phyloP scores from a whole-genome alignment of 2,113 vertebrate species.

The Ammodytes marinus region DNA sequence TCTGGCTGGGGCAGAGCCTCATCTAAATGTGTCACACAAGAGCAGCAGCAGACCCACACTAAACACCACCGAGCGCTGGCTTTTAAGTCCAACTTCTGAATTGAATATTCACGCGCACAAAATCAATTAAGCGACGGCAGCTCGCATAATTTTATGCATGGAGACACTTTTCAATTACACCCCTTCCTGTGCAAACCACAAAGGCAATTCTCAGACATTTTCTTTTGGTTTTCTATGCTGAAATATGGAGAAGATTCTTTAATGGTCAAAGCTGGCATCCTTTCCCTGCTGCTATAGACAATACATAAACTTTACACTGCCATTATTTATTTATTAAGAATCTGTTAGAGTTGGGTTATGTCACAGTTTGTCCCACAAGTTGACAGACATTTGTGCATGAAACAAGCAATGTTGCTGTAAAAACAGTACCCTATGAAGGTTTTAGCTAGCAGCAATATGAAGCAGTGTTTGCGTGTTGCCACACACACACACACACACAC shows the following conservation, averaged over 20 bases:
- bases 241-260: slow-evolving; percentile 13
- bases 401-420: neutral
- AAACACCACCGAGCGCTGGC: neutral
- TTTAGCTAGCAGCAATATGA: neutral
- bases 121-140: slow-evolving; percentile 20
- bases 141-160: slow-evolving; percentile 47
- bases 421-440: neutral
- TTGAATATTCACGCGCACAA: neutral
- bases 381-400: neutral
- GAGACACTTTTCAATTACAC: slow-evolving; percentile 43
- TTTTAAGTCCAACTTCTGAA: neutral
- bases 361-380: neutral
- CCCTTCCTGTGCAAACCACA: neutral
- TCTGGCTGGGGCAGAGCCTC: slow-evolving; percentile 1
- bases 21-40: slow-evolving; percentile 14
- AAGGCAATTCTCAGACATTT: neutral
- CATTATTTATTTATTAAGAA: neutral
- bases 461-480: neutral
- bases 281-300: neutral
- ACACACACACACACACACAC: neutral
- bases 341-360: neutral
- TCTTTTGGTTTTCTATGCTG: neutral
- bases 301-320: neutral
- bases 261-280: neutral
- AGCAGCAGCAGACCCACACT: neutral